phyloP scores from a whole-genome alignment of 1,140 invertebrate species.

The Dendrolimus kikuchii region DNA sequence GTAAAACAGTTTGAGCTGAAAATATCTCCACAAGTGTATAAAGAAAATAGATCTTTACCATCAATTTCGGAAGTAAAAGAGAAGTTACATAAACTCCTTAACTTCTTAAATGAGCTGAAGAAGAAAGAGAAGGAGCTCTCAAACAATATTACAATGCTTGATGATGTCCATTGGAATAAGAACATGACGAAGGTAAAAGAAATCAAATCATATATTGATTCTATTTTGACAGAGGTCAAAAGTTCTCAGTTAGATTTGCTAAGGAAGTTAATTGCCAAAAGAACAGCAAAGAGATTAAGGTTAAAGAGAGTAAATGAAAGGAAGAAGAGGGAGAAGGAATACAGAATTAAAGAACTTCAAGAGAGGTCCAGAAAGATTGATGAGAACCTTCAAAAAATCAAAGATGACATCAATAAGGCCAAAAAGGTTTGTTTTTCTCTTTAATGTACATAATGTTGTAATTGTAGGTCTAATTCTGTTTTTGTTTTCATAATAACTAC shows the following conservation, averaged over 20 bases:
- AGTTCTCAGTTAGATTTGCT: conserved; percentile 55
- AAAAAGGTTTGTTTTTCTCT: conserved; percentile 65
- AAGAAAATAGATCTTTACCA: conserved; percentile 14
- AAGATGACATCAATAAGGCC: conserved; percentile 75
- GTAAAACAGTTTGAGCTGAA: conserved; percentile 37
- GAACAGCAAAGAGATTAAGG: conserved; percentile 73
- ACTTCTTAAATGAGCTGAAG: conserved; percentile 58
- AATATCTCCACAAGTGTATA: conserved; percentile 6
- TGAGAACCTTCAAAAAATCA: conserved; percentile 74
- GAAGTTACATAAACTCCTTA: conserved; percentile 40
- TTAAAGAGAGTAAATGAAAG: conserved; percentile 64
- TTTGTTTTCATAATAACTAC: too few species aligned
- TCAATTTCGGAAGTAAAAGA: conserved; percentile 44
- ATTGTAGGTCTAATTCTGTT: too few species aligned
- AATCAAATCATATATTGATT: conserved; percentile 64
- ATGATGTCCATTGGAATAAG: conserved; percentile 70
- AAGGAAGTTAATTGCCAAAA: conserved; percentile 66
- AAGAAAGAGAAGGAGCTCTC: conserved; percentile 55
- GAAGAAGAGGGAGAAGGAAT: conserved; percentile 57
- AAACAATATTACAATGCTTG: conserved; percentile 54
- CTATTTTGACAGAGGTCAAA: conserved; percentile 55
- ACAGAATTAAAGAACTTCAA: conserved; percentile 47
- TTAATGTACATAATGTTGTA: conserved; percentile 1
- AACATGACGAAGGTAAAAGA: conserved; percentile 42
- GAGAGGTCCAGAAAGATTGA: conserved; percentile 73